Evolutionary conservation across 2,888 invertebrate genomes (phyloP).

Genomic region (Biston stratarius): DNA sequence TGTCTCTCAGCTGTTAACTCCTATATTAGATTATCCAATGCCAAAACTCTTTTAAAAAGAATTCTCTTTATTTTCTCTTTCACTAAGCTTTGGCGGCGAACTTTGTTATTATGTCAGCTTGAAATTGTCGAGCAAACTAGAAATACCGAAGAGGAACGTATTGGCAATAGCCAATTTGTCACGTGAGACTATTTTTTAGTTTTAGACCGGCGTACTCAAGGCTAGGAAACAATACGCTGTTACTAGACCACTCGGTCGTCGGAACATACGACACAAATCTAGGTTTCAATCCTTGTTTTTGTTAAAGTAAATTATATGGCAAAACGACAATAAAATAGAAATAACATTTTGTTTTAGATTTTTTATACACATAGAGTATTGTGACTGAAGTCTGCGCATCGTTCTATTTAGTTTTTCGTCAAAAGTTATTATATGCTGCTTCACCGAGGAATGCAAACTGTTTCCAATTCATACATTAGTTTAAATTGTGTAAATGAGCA

Average conservation of each 20-base stretch:
- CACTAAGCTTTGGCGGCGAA: slow-evolving; percentile 29
- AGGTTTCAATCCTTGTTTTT: not conserved
- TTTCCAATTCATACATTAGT: slow-evolving; percentile 13
- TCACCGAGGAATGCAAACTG: not conserved
- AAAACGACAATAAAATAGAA: not conserved
- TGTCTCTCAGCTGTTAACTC: not conserved
- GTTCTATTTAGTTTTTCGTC: not conserved
- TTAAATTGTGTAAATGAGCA: not conserved
- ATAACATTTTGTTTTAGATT: not conserved
- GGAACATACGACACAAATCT: slow-evolving; percentile 13
- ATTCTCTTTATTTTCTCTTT: slow-evolving; percentile 27
- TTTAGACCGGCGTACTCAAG: slow-evolving; percentile 41
- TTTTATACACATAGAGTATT: not conserved
- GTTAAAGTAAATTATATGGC: not conserved
- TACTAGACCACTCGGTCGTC: slow-evolving; percentile 20
- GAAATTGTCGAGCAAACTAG: slow-evolving; percentile 41
- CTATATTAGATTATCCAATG: slow-evolving; percentile 10
- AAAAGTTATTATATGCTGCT: not conserved
- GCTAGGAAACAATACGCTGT: slow-evolving; percentile 34
- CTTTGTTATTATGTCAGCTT: slow-evolving; percentile 35
- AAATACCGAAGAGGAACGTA: slow-evolving; percentile 42
- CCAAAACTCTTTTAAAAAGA: slow-evolving; percentile 23
- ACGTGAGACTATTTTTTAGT: slow-evolving; percentile 41
- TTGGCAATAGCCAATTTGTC: slow-evolving; percentile 45
- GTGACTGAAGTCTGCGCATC: too few species aligned